Percentiles rank a stretch among this genome's conserved stretches.
Conservation (phyloP, 2,797 vertebrate genomes). For the Galago senegalensis region DNA sequence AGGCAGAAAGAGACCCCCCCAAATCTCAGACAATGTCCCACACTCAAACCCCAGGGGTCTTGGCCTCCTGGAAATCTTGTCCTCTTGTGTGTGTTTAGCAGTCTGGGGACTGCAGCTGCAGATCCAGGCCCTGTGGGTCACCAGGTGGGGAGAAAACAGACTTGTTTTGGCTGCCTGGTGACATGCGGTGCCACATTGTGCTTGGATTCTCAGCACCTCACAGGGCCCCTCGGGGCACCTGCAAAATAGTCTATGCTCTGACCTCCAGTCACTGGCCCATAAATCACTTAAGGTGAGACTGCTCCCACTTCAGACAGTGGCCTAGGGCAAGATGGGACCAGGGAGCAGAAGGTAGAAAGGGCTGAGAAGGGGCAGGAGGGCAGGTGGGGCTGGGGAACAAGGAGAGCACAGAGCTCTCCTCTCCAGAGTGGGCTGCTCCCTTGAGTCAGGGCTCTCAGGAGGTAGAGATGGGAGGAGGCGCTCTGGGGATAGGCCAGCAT, state of each 20-base stretch:
- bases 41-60: not conserved
- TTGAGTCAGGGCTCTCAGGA: conserved; percentile 56
- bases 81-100: not conserved
- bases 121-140: not conserved
- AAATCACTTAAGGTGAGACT: conserved; percentile 60
- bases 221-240: not conserved
- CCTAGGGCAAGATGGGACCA: not conserved
- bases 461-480: not conserved
- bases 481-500: not conserved
- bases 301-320: not conserved
- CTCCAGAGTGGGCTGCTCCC: conserved; percentile 55
- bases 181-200: not conserved
- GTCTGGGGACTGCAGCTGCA: not conserved
- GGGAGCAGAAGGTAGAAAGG: not conserved
- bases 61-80: not conserved
- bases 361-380: not conserved
- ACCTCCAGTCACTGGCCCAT: conserved; percentile 64
- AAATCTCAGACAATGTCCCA: not conserved
- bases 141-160: conserved; percentile 8
- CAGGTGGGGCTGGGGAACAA: conserved; percentile 17
- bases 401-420: not conserved
- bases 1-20: not conserved
- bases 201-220: not conserved
- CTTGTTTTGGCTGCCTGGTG: conserved; percentile 3
- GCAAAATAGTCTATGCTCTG: conserved; percentile 72